Conservation (phyloP, 2,888 invertebrate genomes). For the Sepioteuthis lessoniana region DNA sequence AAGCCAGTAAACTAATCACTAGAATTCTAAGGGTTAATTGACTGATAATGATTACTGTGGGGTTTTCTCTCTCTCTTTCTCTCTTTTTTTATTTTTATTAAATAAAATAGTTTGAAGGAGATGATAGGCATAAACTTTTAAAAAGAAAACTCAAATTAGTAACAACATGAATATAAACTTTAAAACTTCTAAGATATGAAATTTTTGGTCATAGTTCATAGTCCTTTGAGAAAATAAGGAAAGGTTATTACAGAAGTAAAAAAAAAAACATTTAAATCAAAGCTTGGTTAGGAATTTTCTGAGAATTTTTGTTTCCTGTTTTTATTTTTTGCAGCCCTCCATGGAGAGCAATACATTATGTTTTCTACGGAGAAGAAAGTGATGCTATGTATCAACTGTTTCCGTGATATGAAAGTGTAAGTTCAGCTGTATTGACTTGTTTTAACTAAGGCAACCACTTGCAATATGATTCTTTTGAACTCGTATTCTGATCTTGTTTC, state of each 20-base stretch:
- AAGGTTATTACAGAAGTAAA: no score
- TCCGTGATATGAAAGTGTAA: conserved; percentile 80
- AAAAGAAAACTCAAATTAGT: no score
- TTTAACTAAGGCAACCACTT: background rate
- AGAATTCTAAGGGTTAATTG: no score
- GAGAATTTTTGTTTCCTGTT: no score
- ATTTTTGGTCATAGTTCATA: background rate
- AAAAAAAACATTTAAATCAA: background rate
- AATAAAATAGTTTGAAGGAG: no score
- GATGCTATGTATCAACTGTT: conserved; percentile 85
- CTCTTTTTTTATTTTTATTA: no score
- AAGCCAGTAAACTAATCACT: no score
- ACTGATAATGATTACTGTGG: no score
- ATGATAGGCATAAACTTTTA: background rate
- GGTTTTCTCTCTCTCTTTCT: no score
- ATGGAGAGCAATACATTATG: conserved; percentile 85
- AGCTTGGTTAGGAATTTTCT: no score
- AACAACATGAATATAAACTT: no score
- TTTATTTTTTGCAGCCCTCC: conserved; percentile 74
- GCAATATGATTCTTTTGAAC: background rate
- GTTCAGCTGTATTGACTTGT: conserved; percentile 50
- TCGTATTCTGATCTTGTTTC: no score
- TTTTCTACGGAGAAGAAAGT: conserved; percentile 82
- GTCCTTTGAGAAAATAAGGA: background rate
- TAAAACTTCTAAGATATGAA: background rate